phyloP scores from a whole-genome alignment of 2,888 invertebrate species.

The Graphium colonna region DNA sequence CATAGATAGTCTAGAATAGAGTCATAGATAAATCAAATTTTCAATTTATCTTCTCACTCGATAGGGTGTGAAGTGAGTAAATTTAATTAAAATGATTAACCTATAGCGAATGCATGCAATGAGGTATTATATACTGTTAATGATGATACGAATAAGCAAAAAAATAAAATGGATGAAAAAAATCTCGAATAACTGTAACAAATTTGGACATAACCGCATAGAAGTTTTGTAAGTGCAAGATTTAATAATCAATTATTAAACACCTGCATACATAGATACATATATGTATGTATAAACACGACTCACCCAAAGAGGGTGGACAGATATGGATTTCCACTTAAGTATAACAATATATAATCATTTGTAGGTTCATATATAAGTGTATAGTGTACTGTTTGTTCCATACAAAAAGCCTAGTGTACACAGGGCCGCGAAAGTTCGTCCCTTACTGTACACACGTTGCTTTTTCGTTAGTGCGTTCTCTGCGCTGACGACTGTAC shows the following conservation, averaged over 20 bases:
- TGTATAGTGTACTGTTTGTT: too few relatives aligned
- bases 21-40: constrained; percentile 13
- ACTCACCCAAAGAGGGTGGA: background rate
- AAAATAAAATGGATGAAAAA: constrained; percentile 2
- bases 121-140: constrained; percentile 1
- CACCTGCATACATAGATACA: too few relatives aligned
- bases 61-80: background rate
- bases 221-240: constrained; percentile 8
- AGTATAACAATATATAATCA: too few relatives aligned
- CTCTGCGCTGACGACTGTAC: too few relatives aligned
- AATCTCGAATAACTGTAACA: constrained; percentile 18
- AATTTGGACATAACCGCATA: constrained; percentile 14
- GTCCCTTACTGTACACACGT: too few relatives aligned
- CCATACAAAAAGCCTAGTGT: too few relatives aligned
- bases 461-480: too few relatives aligned
- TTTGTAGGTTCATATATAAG: too few relatives aligned
- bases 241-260: constrained; percentile 11
- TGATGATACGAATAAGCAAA: background rate
- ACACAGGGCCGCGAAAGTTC: too few relatives aligned
- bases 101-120: background rate
- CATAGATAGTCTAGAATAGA: constrained; percentile 16
- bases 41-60: constrained; percentile 7
- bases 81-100: constrained; percentile 1
- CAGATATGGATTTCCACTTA: background rate
- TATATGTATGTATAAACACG: background rate